These are phyloP conservation scores for Lytechinus pictus DNA, from an alignment of 35 echinoderm and acorn worm genomes.

Conservation along the genomic window DNA sequence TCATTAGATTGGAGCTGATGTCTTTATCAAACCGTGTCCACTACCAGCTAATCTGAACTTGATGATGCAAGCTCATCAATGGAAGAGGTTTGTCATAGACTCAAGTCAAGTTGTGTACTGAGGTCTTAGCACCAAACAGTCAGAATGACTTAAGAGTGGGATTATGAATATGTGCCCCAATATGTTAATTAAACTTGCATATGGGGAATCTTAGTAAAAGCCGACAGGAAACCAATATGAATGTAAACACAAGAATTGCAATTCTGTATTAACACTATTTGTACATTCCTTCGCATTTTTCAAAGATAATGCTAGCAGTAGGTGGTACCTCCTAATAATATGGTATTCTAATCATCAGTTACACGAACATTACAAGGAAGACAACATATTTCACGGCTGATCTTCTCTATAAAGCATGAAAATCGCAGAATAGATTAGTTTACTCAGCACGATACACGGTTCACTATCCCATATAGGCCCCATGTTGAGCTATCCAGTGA, in stretches of 20 bases:
- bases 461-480: neutral
- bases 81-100: neutral
- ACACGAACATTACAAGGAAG: neutral
- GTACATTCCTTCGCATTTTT: neutral
- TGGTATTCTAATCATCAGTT: neutral
- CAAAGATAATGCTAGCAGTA: neutral
- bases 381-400: conserved; percentile 11
- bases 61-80: neutral
- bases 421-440: neutral
- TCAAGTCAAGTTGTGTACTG: neutral
- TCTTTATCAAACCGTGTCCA: neutral
- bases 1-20: neutral
- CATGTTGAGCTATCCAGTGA: neutral
- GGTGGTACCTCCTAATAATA: neutral
- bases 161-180: no score
- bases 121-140: neutral
- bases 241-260: neutral
- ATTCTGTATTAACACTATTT: neutral
- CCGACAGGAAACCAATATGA: neutral
- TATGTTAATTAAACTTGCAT: no score
- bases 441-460: neutral
- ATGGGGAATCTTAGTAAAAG: no score
- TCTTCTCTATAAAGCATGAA: neutral
- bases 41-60: conserved; percentile 18
- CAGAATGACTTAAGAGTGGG: neutral